Conservation (phyloP, 2,888 invertebrate species). For the Synergus laeviventris region DNA sequence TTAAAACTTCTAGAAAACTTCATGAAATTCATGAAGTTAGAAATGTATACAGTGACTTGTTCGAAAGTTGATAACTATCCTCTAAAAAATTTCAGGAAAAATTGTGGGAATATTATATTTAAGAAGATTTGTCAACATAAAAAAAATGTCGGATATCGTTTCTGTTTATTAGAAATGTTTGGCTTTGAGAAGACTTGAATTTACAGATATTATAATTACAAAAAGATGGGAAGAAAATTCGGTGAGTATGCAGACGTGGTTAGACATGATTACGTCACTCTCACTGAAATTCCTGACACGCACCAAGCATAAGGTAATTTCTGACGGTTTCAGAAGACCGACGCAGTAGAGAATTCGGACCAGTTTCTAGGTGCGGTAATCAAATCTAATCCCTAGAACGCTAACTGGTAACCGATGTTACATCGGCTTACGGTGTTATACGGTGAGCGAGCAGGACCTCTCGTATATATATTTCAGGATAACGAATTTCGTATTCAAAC, state of each 20-base stretch:
- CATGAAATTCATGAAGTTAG: not conserved
- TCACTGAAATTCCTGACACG: conserved; percentile 49
- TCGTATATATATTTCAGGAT: conserved; percentile 50
- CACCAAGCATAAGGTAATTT: conserved; percentile 49
- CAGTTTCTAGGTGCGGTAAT: conserved; percentile 47
- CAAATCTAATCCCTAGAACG: conserved; percentile 48
- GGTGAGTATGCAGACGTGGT: not conserved
- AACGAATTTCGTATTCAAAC: conserved; percentile 54
- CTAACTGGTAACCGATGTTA: conserved; percentile 51
- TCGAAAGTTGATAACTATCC: not conserved
- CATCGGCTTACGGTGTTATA: conserved; percentile 50
- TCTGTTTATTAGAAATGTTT: no score
- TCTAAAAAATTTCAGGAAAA: no score
- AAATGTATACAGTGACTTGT: not conserved
- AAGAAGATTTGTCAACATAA: no score
- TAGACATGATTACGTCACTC: conserved; percentile 38
- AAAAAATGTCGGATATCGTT: no score
- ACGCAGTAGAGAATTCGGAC: conserved; percentile 28
- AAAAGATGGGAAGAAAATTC: not conserved
- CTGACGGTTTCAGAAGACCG: conserved; percentile 51
- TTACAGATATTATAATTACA: not conserved
- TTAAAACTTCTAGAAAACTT: no score
- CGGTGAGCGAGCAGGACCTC: conserved; percentile 40
- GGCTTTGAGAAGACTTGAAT: not conserved
- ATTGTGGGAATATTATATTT: no score